Evolutionary conservation across 2,888 invertebrate species (phyloP), one percentile per base, ranked within the genome.

Genomic region (Cancer borealis): DNA sequence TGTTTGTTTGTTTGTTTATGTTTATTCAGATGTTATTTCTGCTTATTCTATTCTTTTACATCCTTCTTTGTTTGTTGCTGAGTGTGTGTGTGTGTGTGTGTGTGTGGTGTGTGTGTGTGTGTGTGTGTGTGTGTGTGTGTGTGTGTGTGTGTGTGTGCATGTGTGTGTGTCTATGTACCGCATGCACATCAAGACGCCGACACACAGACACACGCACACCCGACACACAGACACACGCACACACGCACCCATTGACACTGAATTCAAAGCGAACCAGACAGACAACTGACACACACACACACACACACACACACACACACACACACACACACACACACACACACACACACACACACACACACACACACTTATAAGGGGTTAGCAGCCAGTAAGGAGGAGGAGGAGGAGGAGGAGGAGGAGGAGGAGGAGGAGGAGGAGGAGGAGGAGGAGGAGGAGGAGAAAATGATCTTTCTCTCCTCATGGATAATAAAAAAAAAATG

Each of bases 271-370:
- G 54, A 54, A 54, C 54, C 54, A 14, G 54, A 54, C 54, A 54
- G 54, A 54, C 26, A 30, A 84, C 30, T 84, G 30, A 84, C 88
- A 88, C 39, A 88, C 88, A 88, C 88, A 87, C 87, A 87, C 87
- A 39, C 88, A 88, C 88, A 39, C 88, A 88, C 88, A 88, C 88
- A 88, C 88, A 88, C 30, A 88, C 46, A 88, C 46, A 88, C 88
- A 88, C 88, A 88, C 88, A 47, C 49, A 89, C 89, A 89, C 49
- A 89, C 89, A 49, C 90, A 90, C 49, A 90, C 26, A 90, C 49
- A 47, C 90, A 90, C 90, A 90, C 90, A 49, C 90, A 90, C 26
- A 54, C 88, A 88, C 84, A 84, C 84, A 84, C 84, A 84, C 84
- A 88, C 39, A 88, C 39, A 88, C 17, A 47, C 49, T 47, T 26